A percentile compares a stretch with the other conserved stretches of the same genome.
These are phyloP conservation scores for Drosophila ananassae DNA, from an alignment of 1,140 invertebrate genomes.

Conservation along the genomic window DNA sequence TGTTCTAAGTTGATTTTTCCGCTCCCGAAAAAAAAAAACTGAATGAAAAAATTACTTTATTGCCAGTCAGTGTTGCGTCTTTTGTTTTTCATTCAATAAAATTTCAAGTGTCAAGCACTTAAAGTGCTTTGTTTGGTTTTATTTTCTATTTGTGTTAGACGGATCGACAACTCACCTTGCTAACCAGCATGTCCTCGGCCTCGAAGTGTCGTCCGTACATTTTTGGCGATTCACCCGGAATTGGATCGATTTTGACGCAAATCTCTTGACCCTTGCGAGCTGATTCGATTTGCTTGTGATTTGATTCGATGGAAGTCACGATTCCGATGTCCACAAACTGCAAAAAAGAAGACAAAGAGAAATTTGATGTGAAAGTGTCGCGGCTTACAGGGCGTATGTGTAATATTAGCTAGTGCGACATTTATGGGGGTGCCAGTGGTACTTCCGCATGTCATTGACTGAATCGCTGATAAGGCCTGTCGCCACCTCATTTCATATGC, in stretches of 20 bases:
- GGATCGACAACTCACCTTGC: conserved; percentile 91
- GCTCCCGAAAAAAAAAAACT: conserved; percentile 20
- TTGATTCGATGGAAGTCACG: conserved; percentile 96
- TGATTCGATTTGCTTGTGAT: conserved; percentile 94
- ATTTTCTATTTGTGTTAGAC: not conserved
- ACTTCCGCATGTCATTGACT: conserved; percentile 43
- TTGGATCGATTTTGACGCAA: conserved; percentile 98
- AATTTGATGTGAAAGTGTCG: conserved; percentile 30
- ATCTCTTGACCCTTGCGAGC: conserved; percentile 99
- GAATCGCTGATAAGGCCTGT: conserved; percentile 49
- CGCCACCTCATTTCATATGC: conserved; percentile 44
- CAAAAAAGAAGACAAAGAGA: conserved; percentile 81
- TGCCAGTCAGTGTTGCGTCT: conserved; percentile 1
- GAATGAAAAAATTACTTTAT: conserved; percentile 20
- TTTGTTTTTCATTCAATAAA: conserved; percentile 1
- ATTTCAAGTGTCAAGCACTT: conserved; percentile 12
- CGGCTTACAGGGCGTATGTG: conserved; percentile 40
- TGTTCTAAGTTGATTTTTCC: conserved; percentile 41
- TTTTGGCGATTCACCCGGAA: conserved; percentile 98
- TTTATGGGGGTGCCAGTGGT: not conserved
- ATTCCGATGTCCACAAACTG: conserved; percentile 97
- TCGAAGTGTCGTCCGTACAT: conserved; percentile 99
- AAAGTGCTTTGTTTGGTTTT: conserved; percentile 4
- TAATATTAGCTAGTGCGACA: conserved; percentile 26
- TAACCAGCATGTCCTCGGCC: conserved; percentile 96